Evolutionary conservation across 1,140 invertebrate genomes (phyloP).

Genomic region (Lasioglossum baleicum): DNA sequence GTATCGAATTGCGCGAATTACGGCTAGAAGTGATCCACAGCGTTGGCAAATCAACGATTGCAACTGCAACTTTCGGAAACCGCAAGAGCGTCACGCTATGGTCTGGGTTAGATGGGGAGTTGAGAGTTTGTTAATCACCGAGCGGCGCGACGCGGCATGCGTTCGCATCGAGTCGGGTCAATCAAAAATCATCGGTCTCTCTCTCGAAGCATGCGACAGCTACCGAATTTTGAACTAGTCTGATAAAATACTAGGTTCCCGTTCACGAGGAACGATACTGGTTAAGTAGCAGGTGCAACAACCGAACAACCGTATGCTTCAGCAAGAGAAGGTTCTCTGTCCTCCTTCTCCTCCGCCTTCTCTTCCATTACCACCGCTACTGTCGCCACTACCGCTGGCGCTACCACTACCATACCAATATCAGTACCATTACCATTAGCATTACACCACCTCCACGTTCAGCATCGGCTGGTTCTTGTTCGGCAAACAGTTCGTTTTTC

Average conservation of each 20-base stretch:
- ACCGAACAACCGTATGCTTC: slow-evolving; percentile 39
- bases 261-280: slow-evolving; percentile 34
- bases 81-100: neutral
- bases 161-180: slow-evolving; percentile 4
- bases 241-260: slow-evolving; percentile 25
- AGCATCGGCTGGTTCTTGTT: slow-evolving; percentile 7
- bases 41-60: neutral
- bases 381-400: too few relatives aligned
- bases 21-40: neutral
- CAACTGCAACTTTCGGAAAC: neutral
- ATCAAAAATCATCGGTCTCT: neutral
- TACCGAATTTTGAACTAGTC: slow-evolving; percentile 17
- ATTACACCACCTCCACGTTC: too few relatives aligned
- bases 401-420: too few relatives aligned
- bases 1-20: neutral
- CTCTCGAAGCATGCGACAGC: neutral
- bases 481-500: slow-evolving; percentile 50
- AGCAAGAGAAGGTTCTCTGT: slow-evolving; percentile 37
- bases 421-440: too few relatives aligned
- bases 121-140: neutral
- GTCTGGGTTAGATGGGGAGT: neutral
- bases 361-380: too few relatives aligned
- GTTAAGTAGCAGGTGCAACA: slow-evolving; percentile 44
- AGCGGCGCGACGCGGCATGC: neutral
- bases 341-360: neutral